These are phyloP conservation scores for Limnephilus marmoratus DNA, from an alignment of 2,888 invertebrate species.

Conservation along the genomic window DNA sequence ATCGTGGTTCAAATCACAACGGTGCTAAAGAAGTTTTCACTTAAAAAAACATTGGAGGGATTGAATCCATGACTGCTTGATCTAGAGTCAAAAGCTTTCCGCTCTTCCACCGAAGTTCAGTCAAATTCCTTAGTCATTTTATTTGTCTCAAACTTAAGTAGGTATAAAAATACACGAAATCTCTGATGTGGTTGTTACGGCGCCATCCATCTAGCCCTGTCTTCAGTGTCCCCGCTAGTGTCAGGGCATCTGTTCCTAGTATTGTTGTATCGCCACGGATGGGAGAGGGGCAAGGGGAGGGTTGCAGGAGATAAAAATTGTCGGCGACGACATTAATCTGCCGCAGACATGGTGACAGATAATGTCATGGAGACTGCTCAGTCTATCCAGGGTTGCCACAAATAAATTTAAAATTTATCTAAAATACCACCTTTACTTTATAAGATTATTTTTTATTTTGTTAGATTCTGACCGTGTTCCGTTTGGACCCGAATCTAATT, in stretches of 20 bases:
- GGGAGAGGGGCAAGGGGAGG: not conserved
- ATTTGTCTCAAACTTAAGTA: not conserved
- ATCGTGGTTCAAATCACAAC: too few species aligned
- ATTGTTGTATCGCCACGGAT: conserved; percentile 3
- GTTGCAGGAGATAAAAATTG: conserved; percentile 56
- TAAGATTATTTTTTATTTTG: not conserved
- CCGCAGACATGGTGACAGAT: conserved; percentile 53
- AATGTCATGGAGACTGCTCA: conserved; percentile 13
- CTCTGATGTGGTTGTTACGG: not conserved
- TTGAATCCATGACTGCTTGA: not conserved
- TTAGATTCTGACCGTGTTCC: too few species aligned
- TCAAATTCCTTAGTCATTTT: not conserved
- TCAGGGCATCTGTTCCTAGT: conserved; percentile 6
- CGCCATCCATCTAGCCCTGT: not conserved
- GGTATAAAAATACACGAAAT: not conserved
- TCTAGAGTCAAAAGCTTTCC: not conserved
- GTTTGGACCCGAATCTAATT: too few species aligned
- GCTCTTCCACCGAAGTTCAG: not conserved
- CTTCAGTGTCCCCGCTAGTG: not conserved
- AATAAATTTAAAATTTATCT: not conserved
- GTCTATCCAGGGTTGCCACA: conserved; percentile 37
- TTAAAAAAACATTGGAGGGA: too few species aligned
- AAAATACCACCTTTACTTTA: not conserved
- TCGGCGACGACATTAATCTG: conserved; percentile 62
- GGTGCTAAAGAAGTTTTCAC: too few species aligned